Percentiles rank a stretch among this genome's conserved stretches.
Evolutionary conservation across 2,797 vertebrate genomes (phyloP).

Genomic region (Anguilla marmorata): DNA sequence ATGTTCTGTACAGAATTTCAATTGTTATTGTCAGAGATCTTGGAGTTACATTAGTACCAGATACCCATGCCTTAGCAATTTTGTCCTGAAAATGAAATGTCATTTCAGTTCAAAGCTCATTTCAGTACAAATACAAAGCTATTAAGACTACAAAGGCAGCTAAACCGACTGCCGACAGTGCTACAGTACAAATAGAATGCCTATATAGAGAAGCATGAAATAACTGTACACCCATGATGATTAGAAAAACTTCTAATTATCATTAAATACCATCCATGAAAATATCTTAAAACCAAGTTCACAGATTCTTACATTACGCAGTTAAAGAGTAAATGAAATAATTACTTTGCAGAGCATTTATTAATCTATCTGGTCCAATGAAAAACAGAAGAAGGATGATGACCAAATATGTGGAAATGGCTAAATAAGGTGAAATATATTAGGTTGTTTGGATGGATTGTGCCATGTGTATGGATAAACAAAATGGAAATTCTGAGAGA

Average conservation of each 20-base stretch:
- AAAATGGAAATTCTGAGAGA: too few species aligned
- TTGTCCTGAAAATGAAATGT: too few species aligned
- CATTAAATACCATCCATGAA: not conserved
- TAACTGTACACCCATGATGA: not conserved
- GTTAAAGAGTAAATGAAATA: not conserved
- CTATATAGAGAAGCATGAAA: not conserved
- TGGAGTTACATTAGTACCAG: not conserved
- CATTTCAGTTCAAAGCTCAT: not conserved
- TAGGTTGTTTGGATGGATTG: too few species aligned
- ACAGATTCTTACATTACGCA: not conserved
- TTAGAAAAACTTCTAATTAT: not conserved
- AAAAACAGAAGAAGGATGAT: not conserved
- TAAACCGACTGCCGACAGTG: not conserved
- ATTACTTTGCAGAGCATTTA: not conserved
- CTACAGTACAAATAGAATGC: not conserved
- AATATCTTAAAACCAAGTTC: not conserved
- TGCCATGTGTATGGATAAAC: too few species aligned
- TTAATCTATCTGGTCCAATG: not conserved
- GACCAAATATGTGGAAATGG: not conserved
- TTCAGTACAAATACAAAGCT: not conserved
- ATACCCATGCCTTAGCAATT: not conserved
- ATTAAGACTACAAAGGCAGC: not conserved
- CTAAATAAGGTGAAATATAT: too few species aligned
- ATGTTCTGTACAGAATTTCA: not conserved
- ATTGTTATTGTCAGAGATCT: not conserved